A percentile compares a stretch with the other conserved stretches of the same genome.
phyloP scores from a whole-genome alignment of 92 coral and sea anemone species.

The Phenganax stokvisi region DNA sequence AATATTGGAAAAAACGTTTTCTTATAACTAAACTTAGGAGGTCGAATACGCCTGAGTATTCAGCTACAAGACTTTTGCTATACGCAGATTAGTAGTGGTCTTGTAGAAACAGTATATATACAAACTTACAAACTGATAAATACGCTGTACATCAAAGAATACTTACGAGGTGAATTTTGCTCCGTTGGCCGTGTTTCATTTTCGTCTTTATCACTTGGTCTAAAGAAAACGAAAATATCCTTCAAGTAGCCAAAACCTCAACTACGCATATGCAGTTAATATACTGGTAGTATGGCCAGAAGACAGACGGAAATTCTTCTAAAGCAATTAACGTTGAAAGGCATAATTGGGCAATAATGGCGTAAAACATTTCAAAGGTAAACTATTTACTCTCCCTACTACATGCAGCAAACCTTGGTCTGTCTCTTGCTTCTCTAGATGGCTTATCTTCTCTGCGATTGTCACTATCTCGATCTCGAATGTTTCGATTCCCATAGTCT shows the following conservation, averaged over 20 bases:
- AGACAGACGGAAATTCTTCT: no score
- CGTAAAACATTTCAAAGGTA: no score
- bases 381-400: background rate
- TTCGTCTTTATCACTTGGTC: slow-evolving; percentile 5
- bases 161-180: slow-evolving; percentile 8
- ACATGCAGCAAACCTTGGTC: slow-evolving; percentile 20
- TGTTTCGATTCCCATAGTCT: background rate
- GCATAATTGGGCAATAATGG: background rate
- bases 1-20: no score
- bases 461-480: slow-evolving; percentile 36
- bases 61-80: no score
- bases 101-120: no score
- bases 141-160: background rate
- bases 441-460: slow-evolving; percentile 39
- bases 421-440: slow-evolving; percentile 12
- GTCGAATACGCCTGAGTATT: no score
- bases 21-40: no score
- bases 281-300: background rate
- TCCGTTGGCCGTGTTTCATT: slow-evolving; percentile 6
- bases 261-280: background rate
- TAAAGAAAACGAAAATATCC: background rate
- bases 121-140: no score
- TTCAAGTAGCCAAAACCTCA: background rate
- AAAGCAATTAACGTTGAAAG: background rate
- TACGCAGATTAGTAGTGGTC: no score